A percentile compares a stretch with the other conserved stretches of the same genome.
phyloP scores from a whole-genome alignment of 1,140 invertebrate species.

The Chlorops oryzae region DNA sequence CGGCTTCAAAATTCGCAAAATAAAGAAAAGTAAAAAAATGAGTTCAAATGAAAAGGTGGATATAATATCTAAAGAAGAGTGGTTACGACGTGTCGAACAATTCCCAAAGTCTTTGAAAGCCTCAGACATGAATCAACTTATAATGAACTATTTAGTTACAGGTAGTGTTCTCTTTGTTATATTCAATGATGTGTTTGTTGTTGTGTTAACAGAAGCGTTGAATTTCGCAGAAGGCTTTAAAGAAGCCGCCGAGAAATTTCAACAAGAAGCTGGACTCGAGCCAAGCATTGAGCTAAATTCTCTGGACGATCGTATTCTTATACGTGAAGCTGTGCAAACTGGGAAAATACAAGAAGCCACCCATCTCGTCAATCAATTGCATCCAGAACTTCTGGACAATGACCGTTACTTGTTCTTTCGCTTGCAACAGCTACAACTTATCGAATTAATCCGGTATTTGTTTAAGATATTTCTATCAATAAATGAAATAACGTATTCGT shows the following conservation, averaged over 20 bases:
- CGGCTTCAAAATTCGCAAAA: constrained; percentile 60
- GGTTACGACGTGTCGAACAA: constrained; percentile 65
- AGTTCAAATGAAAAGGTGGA: constrained; percentile 45
- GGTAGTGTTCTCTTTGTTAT: constrained; percentile 54
- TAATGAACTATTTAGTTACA: constrained; percentile 98
- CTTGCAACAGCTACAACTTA: constrained; percentile 90
- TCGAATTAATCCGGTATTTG: constrained; percentile 77
- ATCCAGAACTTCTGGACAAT: constrained; percentile 91
- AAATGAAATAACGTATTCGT: too few relatives aligned
- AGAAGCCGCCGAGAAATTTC: constrained; percentile 95
- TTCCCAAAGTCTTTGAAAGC: constrained; percentile 79
- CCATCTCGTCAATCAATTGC: constrained; percentile 85
- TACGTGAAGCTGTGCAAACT: constrained; percentile 88
- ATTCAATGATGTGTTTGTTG: constrained; percentile 2
- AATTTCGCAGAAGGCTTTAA: constrained; percentile 84
- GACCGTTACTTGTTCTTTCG: constrained; percentile 95
- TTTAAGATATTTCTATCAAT: too few relatives aligned
- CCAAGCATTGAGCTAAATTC: constrained; percentile 82
- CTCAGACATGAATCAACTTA: constrained; percentile 93
- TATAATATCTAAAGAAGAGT: constrained; percentile 53
- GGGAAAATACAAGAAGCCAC: constrained; percentile 92
- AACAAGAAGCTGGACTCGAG: constrained; percentile 84
- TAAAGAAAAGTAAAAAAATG: constrained; percentile 59
- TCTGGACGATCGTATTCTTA: constrained; percentile 88
- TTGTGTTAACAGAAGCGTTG: constrained; percentile 4